A percentile compares a stretch with the other conserved stretches of the same genome.
Conservation (phyloP, 2,113 vertebrate species). For the Paralichthys olivaceus region DNA sequence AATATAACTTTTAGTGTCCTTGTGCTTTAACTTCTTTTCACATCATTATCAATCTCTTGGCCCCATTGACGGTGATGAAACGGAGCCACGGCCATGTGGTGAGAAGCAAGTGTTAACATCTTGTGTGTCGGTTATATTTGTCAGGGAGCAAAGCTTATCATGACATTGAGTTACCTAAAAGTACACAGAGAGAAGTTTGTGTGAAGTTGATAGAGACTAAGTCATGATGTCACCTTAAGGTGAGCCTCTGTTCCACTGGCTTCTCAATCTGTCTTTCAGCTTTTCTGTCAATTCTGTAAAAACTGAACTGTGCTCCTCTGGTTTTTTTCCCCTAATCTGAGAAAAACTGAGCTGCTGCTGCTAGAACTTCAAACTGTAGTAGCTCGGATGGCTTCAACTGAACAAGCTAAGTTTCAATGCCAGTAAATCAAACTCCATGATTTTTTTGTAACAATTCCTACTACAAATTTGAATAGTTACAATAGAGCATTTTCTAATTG, state of each 20-base stretch:
- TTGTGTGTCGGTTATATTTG: conserved; percentile 38
- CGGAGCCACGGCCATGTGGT: conserved; percentile 1
- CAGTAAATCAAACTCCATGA: neutral
- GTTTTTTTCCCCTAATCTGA: neutral
- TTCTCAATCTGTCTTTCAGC: neutral
- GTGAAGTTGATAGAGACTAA: neutral
- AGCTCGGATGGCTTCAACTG: neutral
- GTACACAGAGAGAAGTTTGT: conserved; percentile 7
- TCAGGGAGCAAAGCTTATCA: conserved; percentile 26
- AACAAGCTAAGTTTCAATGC: neutral
- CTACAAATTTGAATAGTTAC: neutral
- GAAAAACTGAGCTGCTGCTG: neutral
- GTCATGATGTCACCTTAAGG: neutral
- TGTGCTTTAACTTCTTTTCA: conserved; percentile 44
- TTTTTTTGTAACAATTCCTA: neutral
- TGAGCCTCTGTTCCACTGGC: neutral
- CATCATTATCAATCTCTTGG: conserved; percentile 41
- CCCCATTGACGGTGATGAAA: conserved; percentile 23
- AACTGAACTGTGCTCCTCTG: neutral
- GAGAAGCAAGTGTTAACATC: conserved; percentile 36
- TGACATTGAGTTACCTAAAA: conserved; percentile 14
- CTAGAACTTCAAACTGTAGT: too few relatives aligned
- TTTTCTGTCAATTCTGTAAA: neutral
- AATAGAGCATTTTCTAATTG: neutral
- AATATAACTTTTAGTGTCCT: conserved; percentile 7